phyloP scores from a whole-genome alignment of 2,888 invertebrate species.

The Drosophila tripunctata region DNA sequence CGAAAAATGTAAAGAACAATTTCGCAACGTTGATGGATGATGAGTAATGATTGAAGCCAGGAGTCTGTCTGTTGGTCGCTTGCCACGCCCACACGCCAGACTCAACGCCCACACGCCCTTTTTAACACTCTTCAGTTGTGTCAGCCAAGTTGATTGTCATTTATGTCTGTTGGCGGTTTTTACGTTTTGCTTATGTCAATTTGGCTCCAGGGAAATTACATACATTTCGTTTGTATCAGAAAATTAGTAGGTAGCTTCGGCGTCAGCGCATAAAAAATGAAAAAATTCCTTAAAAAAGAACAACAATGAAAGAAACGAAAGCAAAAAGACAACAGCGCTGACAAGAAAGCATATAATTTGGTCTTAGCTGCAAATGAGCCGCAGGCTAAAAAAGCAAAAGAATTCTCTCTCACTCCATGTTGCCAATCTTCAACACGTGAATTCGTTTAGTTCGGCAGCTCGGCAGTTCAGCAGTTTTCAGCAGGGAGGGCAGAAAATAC shows the following conservation, averaged over 20 bases:
- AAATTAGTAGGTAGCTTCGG: constrained; percentile 72
- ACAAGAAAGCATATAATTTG: constrained; percentile 58
- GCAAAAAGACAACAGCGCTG: constrained; percentile 16
- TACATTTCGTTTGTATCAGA: constrained; percentile 75
- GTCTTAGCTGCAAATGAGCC: constrained; percentile 68
- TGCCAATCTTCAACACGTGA: constrained; percentile 38
- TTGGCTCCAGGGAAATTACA: constrained; percentile 78
- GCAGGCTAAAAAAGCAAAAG: constrained; percentile 37
- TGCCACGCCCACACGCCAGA: constrained; percentile 25
- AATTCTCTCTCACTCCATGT: constrained; percentile 13
- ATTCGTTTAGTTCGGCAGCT: constrained; percentile 19
- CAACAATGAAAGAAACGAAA: neutral
- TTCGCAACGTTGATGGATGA: constrained; percentile 78
- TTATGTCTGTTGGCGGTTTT: constrained; percentile 75
- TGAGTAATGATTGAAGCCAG: constrained; percentile 79
- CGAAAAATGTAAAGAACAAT: constrained; percentile 38
- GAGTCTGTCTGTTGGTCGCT: constrained; percentile 36
- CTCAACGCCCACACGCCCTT: neutral
- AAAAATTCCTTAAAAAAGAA: constrained; percentile 33
- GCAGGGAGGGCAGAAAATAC: neutral
- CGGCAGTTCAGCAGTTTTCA: too few species aligned
- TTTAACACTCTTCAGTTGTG: neutral
- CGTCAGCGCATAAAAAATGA: constrained; percentile 57
- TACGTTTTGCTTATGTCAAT: constrained; percentile 78
- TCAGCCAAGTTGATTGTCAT: constrained; percentile 69